Evolutionary conservation across 2,797 vertebrate species (phyloP), one percentile per base, ranked within the genome.

Genomic region (Darevskia mixta): DNA sequence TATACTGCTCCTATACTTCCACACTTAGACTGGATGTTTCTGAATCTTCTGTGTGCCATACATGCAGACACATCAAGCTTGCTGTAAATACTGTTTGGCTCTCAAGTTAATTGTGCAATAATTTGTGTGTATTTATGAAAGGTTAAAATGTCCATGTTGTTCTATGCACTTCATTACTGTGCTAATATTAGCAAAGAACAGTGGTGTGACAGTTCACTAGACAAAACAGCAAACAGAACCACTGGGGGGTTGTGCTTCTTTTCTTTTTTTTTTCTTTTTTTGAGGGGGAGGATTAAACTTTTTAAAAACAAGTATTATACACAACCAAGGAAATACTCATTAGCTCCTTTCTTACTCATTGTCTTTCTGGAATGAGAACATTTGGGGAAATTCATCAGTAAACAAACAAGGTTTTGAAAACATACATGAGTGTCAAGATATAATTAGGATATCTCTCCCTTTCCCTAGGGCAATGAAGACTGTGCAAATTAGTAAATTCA

Each of bases 401-500:
- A 93, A 89, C 89, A 92, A 90, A 90, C 89, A 87, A 41, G 72
- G 87, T 86, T 45, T 78, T 82, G 89, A 91, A 95, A 90, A 81
- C 90, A 29, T 4, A 72, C 83, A 82, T 82, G 61, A 4, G 88
- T 92, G 90, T 83, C 81, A 89, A 80, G 85, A 91, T 32, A 91
- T 89, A 94, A 94, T 92, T 88, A 95, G 71, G 64, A 89, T 73
- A 79, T 55, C 49, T 91, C 61, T 88, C 91, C 81, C 55, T 90
- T 76, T 91, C 78, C 90, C 87, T 85, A 79, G 58, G 67, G 83
- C n/a, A 94, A 93, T 58, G 89, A 86, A 79, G 83, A 94, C 41
- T 89, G 85, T 89, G 45, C 79, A 90, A 97, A 96, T 95, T 97
- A 98, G 97, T 97, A 97, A 96, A 95, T 93, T 96, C 95, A 97